phyloP scores from a whole-genome alignment of 92 coral and sea anemone genomes.

The Palythoa heliodiscus region DNA sequence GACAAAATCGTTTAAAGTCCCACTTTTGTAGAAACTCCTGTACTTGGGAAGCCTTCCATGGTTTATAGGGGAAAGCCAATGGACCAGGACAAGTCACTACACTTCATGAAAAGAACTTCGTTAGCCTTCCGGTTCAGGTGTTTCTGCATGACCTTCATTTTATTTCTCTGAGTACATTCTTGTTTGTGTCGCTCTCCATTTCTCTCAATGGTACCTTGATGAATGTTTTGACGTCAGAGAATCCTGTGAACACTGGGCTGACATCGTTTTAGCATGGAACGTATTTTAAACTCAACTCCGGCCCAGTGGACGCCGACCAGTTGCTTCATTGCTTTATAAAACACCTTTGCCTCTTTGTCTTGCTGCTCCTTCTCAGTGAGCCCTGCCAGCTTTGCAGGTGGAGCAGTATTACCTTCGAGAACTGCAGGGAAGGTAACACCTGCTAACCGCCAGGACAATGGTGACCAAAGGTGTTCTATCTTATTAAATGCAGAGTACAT shows the following conservation, averaged over 20 bases:
- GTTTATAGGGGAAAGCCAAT: neutral
- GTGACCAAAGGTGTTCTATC: constrained; percentile 57
- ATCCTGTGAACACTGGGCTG: constrained; percentile 25
- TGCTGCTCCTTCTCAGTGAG: too few species aligned
- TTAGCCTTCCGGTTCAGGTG: neutral
- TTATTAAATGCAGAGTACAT: constrained; percentile 50
- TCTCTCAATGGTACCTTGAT: constrained; percentile 24
- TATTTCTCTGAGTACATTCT: constrained; percentile 22
- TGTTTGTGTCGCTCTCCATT: constrained; percentile 17
- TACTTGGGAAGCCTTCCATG: constrained; percentile 22
- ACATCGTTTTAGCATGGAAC: constrained; percentile 6
- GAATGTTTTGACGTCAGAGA: constrained; percentile 10
- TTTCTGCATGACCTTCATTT: constrained; percentile 21
- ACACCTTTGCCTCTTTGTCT: too few species aligned
- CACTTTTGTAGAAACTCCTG: constrained; percentile 16
- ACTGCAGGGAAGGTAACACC: constrained; percentile 53
- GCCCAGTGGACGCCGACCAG: neutral
- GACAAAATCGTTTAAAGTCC: constrained; percentile 8
- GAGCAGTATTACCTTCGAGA: constrained; percentile 29
- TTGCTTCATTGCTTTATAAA: too few species aligned
- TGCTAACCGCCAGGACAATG: constrained; percentile 52
- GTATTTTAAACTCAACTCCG: neutral
- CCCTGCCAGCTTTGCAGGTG: constrained; percentile 39
- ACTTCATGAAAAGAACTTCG: constrained; percentile 14
- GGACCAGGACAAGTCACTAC: constrained; percentile 12